These are phyloP conservation scores for Drosophila malerkotliana DNA, from an alignment of 1,140 invertebrate species.

Conservation along the genomic window DNA sequence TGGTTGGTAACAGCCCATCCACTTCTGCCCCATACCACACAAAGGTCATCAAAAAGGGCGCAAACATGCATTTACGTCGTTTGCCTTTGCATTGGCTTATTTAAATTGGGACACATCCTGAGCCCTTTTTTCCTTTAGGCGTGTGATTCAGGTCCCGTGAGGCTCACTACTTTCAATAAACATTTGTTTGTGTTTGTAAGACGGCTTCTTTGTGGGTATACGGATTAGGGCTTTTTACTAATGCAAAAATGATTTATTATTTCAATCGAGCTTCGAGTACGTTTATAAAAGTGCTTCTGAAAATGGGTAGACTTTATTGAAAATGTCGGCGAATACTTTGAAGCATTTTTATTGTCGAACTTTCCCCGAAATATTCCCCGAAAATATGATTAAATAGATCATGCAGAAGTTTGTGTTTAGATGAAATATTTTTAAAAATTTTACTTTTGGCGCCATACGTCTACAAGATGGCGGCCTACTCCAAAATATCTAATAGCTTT, in stretches of 20 bases:
- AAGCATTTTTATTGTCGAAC: no score
- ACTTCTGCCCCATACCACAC: not conserved
- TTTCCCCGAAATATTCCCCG: no score
- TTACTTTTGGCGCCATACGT: no score
- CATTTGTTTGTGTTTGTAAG: constrained; percentile 4
- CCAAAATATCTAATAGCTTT: no score
- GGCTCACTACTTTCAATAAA: constrained; percentile 6
- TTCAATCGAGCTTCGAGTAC: not conserved
- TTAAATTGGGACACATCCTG: constrained; percentile 4
- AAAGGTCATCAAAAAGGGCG: constrained; percentile 5
- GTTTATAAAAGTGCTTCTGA: not conserved
- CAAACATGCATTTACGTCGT: constrained; percentile 4
- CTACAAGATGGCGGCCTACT: no score
- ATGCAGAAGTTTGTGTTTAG: no score
- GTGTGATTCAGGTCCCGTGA: constrained; percentile 3
- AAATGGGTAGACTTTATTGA: not conserved
- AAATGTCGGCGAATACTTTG: not conserved
- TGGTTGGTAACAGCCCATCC: not conserved
- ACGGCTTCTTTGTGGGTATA: not conserved
- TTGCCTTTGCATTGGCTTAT: constrained; percentile 6
- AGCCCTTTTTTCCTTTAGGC: constrained; percentile 2
- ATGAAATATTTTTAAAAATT: no score
- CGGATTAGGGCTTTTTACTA: constrained; percentile 3
- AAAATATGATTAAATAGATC: no score
- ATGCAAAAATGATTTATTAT: constrained; percentile 6